Evolutionary conservation across 2,888 invertebrate species (phyloP).

Genomic region (Pocota personata): DNA sequence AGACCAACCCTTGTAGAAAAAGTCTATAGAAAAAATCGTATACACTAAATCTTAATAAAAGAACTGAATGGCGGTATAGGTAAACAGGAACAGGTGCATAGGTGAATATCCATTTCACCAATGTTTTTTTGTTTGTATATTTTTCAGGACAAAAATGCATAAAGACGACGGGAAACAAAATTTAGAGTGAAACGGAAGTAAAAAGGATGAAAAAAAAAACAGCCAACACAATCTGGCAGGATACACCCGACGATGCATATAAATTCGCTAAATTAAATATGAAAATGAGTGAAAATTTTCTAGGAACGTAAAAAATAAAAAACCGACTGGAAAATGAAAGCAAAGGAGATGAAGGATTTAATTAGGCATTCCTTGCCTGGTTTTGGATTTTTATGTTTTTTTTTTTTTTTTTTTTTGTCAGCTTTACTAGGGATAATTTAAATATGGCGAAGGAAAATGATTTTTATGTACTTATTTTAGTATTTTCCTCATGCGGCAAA

Average conservation of each 20-base stretch:
- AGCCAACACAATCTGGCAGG: conserved; percentile 51
- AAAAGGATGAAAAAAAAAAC: background rate
- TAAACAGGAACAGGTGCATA: conserved; percentile 46
- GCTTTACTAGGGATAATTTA: too few species aligned
- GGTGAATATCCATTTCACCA: conserved; percentile 42
- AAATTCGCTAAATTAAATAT: conserved; percentile 53
- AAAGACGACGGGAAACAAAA: conserved; percentile 21
- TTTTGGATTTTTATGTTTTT: background rate
- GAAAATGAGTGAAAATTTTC: conserved; percentile 30
- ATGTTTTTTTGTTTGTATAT: conserved; percentile 6
- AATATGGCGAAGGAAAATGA: too few species aligned
- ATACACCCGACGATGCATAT: conserved; percentile 49
- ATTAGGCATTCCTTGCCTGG: conserved; percentile 37
- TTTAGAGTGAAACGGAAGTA: conserved; percentile 26
- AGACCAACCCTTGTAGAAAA: background rate
- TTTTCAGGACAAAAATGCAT: background rate
- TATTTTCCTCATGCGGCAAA: too few species aligned
- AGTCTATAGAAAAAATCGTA: background rate
- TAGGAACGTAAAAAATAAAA: background rate
- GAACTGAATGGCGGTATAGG: background rate
- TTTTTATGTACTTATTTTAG: too few species aligned
- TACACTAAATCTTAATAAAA: conserved; percentile 6
- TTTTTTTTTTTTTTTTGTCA: background rate
- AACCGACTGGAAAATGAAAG: background rate
- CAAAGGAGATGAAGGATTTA: conserved; percentile 57